phyloP scores from a whole-genome alignment of 2,797 vertebrate species.

The Myotis vivesi region DNA sequence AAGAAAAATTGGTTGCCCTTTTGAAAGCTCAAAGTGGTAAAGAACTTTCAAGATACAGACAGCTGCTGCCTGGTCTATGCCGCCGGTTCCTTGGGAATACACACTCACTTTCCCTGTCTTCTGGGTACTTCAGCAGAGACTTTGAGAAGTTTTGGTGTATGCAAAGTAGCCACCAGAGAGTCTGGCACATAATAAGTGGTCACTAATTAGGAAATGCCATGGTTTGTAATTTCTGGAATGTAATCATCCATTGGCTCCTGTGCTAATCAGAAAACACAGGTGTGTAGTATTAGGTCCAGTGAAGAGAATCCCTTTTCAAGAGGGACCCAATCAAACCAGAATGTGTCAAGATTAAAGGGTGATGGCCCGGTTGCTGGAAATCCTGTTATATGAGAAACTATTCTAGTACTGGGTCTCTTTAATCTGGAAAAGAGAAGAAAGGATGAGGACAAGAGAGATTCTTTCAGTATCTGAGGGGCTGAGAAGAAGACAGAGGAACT shows the following conservation, averaged over 20 bases:
- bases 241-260: background rate
- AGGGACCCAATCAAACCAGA: background rate
- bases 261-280: background rate
- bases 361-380: background rate
- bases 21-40: slow-evolving; percentile 60
- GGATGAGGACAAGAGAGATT: background rate
- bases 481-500: background rate
- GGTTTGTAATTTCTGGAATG: background rate
- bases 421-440: background rate
- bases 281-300: background rate
- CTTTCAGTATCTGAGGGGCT: background rate
- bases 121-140: background rate
- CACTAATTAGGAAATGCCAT: background rate
- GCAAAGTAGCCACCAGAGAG: background rate
- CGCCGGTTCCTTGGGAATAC: background rate
- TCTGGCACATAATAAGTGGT: background rate
- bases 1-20: slow-evolving; percentile 63
- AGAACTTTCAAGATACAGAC: slow-evolving; percentile 47
- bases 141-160: background rate
- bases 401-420: background rate
- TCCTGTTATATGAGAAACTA: background rate
- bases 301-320: background rate
- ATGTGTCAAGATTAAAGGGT: background rate
- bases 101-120: slow-evolving; percentile 17
- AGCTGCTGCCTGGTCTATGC: background rate